Evolutionary conservation across 2,888 invertebrate species (phyloP), one percentile per base, ranked within the genome.

Genomic region (Ferdinandea cuprea): DNA sequence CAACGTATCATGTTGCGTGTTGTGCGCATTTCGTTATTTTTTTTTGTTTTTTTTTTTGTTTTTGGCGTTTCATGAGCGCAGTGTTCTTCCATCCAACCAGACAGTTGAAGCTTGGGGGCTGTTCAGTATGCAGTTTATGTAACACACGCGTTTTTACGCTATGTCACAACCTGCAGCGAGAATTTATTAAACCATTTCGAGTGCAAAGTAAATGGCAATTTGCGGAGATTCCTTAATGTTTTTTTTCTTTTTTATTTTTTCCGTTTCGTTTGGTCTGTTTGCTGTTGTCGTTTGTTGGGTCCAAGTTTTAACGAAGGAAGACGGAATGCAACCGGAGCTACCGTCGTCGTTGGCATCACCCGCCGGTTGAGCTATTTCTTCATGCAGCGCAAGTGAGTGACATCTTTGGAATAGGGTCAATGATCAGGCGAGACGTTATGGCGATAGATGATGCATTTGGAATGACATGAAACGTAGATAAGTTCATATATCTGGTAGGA

Each of bases 161-260:
- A 85, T 79, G 78, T 85, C 85, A 85, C 81, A 78, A 85, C 72
- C 50, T 65, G 81, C 76, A 71, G 76, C 32, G 54, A 76, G 83
- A 83, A 83, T 83, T 77, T 44, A 78, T 83, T 77, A 83, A 83
- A 63, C 77, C 83, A 77, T 83, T 83, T 83, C 63, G 72, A 72
- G 78, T 63, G 77, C 52, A 73, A 72, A 77, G 66, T 78, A 85
- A 85, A 85, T 85, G 85, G 74, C 85, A 85, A 85, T 85, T 81
- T 85, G 85, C 86, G 85, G 80, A 87, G 86, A 85, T 87, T 84
- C 86, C 87, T 87, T 74, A 35, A 40, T 48, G 40, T 58, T 72
- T 42, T 58, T 65, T 44, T n/a, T n/a, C n/a, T n/a, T n/a, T n/a
- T n/a, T n/a, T n/a, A n/a, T n/a, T n/a, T n/a, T n/a, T n/a, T n/a